These are phyloP conservation scores for Drymonia ruficornis DNA, from an alignment of 2,888 invertebrate species.

Conservation along the genomic window DNA sequence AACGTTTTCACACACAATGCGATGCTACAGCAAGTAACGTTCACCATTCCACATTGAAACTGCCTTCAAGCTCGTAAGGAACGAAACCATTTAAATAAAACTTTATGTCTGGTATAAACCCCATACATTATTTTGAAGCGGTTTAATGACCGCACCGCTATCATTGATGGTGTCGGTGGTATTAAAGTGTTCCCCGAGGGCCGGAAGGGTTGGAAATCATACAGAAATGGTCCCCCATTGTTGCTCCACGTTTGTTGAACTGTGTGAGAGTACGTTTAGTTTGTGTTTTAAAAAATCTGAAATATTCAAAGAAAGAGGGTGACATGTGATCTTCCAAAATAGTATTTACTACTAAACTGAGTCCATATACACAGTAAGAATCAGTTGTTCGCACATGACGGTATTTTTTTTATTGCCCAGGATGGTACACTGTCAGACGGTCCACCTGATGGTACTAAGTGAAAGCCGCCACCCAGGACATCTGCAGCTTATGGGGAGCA, in stretches of 20 bases:
- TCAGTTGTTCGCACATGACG: too few species aligned
- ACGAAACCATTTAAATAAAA: conserved; percentile 2
- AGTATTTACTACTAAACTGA: too few species aligned
- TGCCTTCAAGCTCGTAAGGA: background rate
- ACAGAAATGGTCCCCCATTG: conserved; percentile 1
- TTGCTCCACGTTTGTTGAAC: background rate
- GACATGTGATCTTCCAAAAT: too few species aligned
- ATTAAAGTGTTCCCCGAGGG: conserved; percentile 5
- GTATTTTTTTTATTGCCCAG: too few species aligned
- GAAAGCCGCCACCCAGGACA: too few species aligned
- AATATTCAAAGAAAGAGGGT: too few species aligned
- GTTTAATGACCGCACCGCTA: conserved; percentile 1
- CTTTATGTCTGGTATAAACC: background rate
- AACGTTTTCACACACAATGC: background rate
- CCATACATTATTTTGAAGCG: conserved; percentile 4
- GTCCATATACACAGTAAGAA: too few species aligned
- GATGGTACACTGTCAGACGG: too few species aligned
- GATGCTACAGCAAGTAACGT: background rate
- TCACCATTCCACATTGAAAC: background rate
- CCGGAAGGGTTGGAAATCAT: conserved; percentile 4
- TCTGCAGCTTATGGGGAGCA: too few species aligned
- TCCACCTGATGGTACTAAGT: too few species aligned
- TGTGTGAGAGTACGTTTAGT: background rate
- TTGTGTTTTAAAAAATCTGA: too few species aligned
- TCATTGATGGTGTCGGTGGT: conserved; percentile 3